Evolutionary conservation across 2,888 invertebrate genomes (phyloP), one percentile per base, ranked within the genome.

Genomic region (Acleris holmiana): DNA sequence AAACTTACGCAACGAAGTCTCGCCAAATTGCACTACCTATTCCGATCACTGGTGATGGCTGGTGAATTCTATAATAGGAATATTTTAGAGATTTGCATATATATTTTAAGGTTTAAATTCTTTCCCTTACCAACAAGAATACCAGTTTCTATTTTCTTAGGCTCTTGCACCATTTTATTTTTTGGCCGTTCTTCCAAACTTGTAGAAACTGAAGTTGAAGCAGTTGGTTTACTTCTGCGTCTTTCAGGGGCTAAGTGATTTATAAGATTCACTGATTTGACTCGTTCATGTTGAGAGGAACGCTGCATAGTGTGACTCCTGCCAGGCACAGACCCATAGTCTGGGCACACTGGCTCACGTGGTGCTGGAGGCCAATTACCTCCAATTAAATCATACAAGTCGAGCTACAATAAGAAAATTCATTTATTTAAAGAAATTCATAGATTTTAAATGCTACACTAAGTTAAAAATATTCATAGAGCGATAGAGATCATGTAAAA

Each of bases 231-330:
- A 70, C 79, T 80, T 35, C 83, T 77, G 71, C 85, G 79, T 67
- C 82, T 77, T 21, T 92, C 90, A 68, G 91, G 86, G 50, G 91
- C 85, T 63, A 95, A 78, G 73, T 95, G 95, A 65, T 93, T 90
- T 65, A 95, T 78, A 46, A 93, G 86, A 82, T 95, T 95, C 5
- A 91, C 84, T 76, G 94, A 95, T 78, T 94, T 95, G 72, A 93
- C 89, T 72, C 95, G 86, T 68, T 91, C 93, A 76, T 83, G 77
- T 64, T 83, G 85, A 44, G 82, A 73, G 55, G 84, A 69, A 61
- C 82, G 84, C 79, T 91, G 90, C 89, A 89, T 90, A 83, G 81
- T 91, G 82, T 73, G 78, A 70, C 74, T 80, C 67, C 69, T 78
- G 44, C 75, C 75, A 18, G 83, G 82, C 70, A 80, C 76, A 63